A percentile compares a stretch with the other conserved stretches of the same genome.
phyloP scores from a whole-genome alignment of 2,113 vertebrate genomes.

The Drymodes brunneopygia region DNA sequence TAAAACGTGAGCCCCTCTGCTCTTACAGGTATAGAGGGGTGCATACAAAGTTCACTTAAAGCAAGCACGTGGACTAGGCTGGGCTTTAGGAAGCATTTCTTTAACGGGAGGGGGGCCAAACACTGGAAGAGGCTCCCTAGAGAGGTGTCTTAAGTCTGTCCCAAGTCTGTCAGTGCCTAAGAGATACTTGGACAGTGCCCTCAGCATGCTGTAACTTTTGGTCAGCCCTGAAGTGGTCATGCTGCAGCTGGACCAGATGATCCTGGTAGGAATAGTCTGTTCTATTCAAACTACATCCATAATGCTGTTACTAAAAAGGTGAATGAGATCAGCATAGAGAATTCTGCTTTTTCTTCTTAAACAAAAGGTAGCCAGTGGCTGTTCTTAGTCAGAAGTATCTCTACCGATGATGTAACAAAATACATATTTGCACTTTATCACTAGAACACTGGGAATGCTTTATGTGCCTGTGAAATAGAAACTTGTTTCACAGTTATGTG shows the following conservation, averaged over 20 bases:
- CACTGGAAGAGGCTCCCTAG: neutral
- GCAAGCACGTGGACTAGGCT: neutral
- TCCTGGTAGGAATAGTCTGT: neutral
- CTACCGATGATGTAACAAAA: accelerated
- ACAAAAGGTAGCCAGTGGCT: neutral
- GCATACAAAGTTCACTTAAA: neutral
- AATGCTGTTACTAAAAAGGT: neutral
- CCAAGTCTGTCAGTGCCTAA: neutral
- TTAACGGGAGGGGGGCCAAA: neutral
- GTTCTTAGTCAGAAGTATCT: neutral
- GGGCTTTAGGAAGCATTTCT: neutral
- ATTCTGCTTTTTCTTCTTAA: neutral
- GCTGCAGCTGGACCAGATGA: neutral
- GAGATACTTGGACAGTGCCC: neutral
- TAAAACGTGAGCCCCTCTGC: neutral
- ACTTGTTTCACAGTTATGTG: neutral
- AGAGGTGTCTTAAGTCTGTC: neutral
- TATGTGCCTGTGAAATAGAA: neutral
- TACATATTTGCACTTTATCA: neutral
- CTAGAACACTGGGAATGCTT: neutral
- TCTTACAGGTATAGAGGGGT: neutral
- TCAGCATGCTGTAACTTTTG: neutral
- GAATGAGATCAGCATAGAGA: neutral
- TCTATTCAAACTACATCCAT: neutral
- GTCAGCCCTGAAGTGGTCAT: neutral